phyloP scores from a whole-genome alignment of 2,888 invertebrate genomes.

The Agrenia bidenticulata region DNA sequence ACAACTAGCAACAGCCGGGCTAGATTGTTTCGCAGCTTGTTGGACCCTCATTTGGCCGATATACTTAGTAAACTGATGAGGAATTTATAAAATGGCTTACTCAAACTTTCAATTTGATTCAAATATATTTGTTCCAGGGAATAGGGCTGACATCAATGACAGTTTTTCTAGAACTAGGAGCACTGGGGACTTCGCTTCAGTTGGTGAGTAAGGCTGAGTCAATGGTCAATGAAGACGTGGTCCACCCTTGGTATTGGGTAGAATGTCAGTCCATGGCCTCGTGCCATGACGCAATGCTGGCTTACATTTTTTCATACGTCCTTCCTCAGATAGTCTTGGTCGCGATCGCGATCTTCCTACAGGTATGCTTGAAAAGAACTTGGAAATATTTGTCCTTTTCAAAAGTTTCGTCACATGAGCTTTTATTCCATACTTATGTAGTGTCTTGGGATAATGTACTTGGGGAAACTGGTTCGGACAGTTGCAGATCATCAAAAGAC shows the following conservation, averaged over 20 bases:
- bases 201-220: conserved; percentile 25
- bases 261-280: conserved; percentile 35
- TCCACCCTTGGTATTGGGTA: conserved; percentile 47
- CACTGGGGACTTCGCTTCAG: conserved; percentile 36
- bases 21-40: conserved; percentile 42
- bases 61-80: conserved; percentile 30
- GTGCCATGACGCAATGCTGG: conserved; percentile 31
- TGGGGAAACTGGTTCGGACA: conserved; percentile 14
- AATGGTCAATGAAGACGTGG: conserved; percentile 37
- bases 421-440: conserved; percentile 3
- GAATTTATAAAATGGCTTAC: not conserved
- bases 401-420: not conserved
- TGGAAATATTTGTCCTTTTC: no score
- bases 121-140: conserved; percentile 25
- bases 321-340: conserved; percentile 41
- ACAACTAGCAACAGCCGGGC: conserved; percentile 38
- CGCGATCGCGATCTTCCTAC: conserved; percentile 36
- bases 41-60: conserved; percentile 42
- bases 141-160: conserved; percentile 28
- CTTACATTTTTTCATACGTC: conserved; percentile 41
- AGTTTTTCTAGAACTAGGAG: conserved; percentile 39
- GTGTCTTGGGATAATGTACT: conserved; percentile 10
- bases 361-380: conserved; percentile 27
- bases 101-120: not conserved
- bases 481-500: conserved; percentile 21